Base-by-base conservation (phyloP, 2,113 vertebrate species). In the Oxygymnocypris stewartii region DNA sequence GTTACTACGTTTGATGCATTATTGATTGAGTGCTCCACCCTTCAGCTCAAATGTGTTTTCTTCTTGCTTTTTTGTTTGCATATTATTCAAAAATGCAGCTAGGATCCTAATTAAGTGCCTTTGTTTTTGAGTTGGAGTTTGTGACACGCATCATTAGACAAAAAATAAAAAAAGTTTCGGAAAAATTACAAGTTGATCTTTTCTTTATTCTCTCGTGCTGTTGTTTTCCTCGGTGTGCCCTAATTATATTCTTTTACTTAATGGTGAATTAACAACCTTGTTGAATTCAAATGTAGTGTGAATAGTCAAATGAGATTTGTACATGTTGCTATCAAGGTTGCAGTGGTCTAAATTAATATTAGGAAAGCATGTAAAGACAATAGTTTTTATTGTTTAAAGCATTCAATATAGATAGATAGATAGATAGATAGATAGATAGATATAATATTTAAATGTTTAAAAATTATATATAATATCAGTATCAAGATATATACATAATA, bases 1-100 rank as follows among this genome's bases (percentile, higher is more conserved):
- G 75, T 85, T 75, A 79, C 35, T 82, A 78, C 84, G 86, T 84
- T 87, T 87, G 63, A 85, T 73, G 74, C 44, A 73, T 37, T 85
- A 84, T 84, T 40, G 90, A 90, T 78, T 85, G 84, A 80, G 82
- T 1, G 44, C 84, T 84, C 78, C 76, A 18, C 44, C 75, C 84
- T 40, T 90, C 84, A 77, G 3, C 57, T 61, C 42, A 73, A 79
- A n/a, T n/a, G 8, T 12, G 54, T 54, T 86, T 79, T 49, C 16
- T 81, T 31, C 6, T 35, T 57, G 31, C 6, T 49, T 42, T 84
- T 47, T 76, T 79, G 14, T 40, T 51, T 61, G 16, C 28, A 82
- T 74, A 79, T 42, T 49, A 51, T 63, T 79, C 9, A 57, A 14
- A 88, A 81, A 80, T 65, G 4, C 67, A 79, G 37, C 40, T 54